Evolutionary conservation across 2,113 vertebrate species (phyloP), one percentile per base, ranked within the genome.

Genomic region (Stigmatopora nigra): DNA sequence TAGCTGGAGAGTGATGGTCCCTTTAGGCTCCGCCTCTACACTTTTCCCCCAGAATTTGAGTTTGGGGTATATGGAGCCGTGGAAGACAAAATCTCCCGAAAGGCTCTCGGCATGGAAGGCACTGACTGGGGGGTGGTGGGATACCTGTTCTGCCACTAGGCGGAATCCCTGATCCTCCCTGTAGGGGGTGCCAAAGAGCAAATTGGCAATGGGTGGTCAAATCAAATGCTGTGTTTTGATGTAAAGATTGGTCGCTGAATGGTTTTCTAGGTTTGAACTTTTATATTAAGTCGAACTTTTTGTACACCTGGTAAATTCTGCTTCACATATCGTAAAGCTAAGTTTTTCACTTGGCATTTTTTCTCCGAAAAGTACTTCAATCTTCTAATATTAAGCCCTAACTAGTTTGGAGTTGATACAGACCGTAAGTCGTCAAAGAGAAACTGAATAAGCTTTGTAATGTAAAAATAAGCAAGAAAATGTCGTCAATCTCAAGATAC

Each of bases 21-120:
- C 85, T 80, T 62, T 84, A 1, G 85, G 85, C 69, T 87, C 83
- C 1, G 85, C 85, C 64, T 87, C 85, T 2, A 87, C 80, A 1
- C 82, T 85, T 47, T 85, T 87, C 35, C 85, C 85, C 85, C 85
- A 87, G 67, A 80, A 87, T 76, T 83, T 87, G 20, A 87, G 82
- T 73, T 87, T 87, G 38, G 85, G 85, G 67, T 87, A 87, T 71
- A 87, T 87, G 59, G 83, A 85, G 60, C 85, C 85, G 5, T 85
- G 78, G 72, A 87, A 87, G 68, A 82, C 64, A 0, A 87, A 87
- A 67, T 87, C 85, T 56, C 85, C 85, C 0, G 35, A 25, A 53
- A 85, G 74, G 66, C 77, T 85, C 70, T 87, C 85, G 44, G 85
- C 82, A 38, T 87, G 85, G 76, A 87, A 87, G 64, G 85, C 85